Conservation (phyloP, 2,888 invertebrate genomes). For the Steinernema hermaphroditum region DNA sequence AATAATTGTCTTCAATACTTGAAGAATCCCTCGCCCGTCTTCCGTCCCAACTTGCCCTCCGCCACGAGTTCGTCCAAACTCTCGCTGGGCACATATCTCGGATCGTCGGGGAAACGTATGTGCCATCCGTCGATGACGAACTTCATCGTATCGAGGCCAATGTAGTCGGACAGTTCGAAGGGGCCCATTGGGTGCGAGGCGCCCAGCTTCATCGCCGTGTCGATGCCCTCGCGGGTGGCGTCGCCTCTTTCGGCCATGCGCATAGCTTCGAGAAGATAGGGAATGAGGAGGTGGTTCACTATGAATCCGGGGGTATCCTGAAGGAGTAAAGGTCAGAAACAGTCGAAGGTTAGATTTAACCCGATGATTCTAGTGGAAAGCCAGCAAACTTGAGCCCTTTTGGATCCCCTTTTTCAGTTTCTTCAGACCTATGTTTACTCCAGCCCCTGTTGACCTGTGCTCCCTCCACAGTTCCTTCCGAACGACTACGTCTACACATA, state of each 20-base stretch:
- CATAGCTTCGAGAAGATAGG: conserved; percentile 77
- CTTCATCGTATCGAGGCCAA: conserved; percentile 79
- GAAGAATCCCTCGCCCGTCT: conserved; percentile 82
- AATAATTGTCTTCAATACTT: conserved; percentile 73
- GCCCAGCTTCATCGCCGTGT: conserved; percentile 84
- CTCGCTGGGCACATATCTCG: conserved; percentile 59
- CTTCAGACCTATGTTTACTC: too few species aligned
- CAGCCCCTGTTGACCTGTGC: too few species aligned
- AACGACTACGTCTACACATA: too few species aligned
- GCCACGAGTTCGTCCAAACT: conserved; percentile 75
- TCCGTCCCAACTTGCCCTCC: conserved; percentile 80
- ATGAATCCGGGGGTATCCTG: conserved; percentile 87
- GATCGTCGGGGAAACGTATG: conserved; percentile 48
- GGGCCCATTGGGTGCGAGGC: conserved; percentile 85
- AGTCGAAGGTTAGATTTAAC: too few species aligned
- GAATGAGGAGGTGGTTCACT: conserved; percentile 83
- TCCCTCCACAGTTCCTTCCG: too few species aligned
- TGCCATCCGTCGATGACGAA: conserved; percentile 75
- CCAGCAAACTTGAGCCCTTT: too few species aligned
- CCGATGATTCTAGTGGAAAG: too few species aligned
- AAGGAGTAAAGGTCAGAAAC: conserved; percentile 35
- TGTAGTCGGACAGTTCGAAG: conserved; percentile 80
- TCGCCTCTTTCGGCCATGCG: conserved; percentile 71
- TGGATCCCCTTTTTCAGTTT: too few species aligned
- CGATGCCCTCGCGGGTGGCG: conserved; percentile 78